Base-by-base conservation (phyloP, 2,888 invertebrate genomes). In the Tetranychus truncatus region DNA sequence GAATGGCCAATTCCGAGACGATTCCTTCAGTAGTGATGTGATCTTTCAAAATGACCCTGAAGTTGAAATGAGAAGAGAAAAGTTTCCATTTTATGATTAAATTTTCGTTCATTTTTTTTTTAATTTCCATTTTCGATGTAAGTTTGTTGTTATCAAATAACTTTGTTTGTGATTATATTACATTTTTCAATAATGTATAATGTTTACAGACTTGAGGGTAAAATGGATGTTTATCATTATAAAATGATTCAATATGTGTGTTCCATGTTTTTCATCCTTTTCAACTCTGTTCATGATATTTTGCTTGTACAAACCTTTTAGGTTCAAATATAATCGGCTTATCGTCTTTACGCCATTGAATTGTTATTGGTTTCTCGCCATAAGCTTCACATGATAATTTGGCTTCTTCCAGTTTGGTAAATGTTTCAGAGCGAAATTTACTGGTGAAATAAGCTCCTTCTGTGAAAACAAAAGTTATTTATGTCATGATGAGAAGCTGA, bases 1-100 rank as follows among this genome's bases (percentile, higher is more conserved):
- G 80, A 76, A 88, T 85, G 3, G 84, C 84, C 77, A 88, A 80
- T 79, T 86, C 86, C 0, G 87, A 87, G 18, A 84, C 81, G 65
- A 80, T 78, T 7, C 83, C 83, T 5, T 80, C 78, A 6, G 78
- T 82, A 6, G 80, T 80, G 0, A 82, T 81, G 71, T 80, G 80
- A 75, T 83, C 83, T 74, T 81, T 81, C 79, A 83, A 15, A 46
- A 45, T 45, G 18, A 45, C 45, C 69, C 69, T 69, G 6, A 6
- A 21, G 69, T 24, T 24, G 69, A 24, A 11, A 24, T 7, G 21
- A 24, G 21, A 69, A 9, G 2, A 55, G 55, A 55, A 15, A 55
- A 34, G 3, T 34, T 34, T 34, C 34, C 34, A 34, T 34, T 20
- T 20, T 66, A 20, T 66, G 34, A 34, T 34, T 34, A 5, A 34